Evolutionary conservation across 2,797 vertebrate genomes (phyloP), one percentile per base, ranked within the genome.

Genomic region (Scyliorhinus canicula): DNA sequence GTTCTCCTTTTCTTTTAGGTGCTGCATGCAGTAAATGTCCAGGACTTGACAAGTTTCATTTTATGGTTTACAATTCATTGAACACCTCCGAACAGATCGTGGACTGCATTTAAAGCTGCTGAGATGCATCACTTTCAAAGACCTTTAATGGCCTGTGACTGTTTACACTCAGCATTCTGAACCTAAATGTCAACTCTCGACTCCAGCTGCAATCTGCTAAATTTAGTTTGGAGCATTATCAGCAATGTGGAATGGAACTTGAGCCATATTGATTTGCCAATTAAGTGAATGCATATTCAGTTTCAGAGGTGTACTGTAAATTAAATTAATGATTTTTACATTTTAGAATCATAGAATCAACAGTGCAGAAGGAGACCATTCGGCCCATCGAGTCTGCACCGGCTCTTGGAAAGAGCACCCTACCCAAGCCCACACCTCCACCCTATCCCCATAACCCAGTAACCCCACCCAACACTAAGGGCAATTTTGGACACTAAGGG

Each of bases 21-120:
- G 98, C 99, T 40, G 98, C 99, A 0, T 99, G 99, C 96, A 98
- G 98, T 97, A 99, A 97, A 97, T 95, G 96, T 95, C 96, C 97
- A 9, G 97, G 96, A 86, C 97, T 99, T 95, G 96, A 97, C n/a
- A 97, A 98, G 95, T 99, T 99, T 96, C 97, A 96, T 95, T 99
- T 97, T 96, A 98, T 98, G 97, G 98, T 98, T 96, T 98, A 97
- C 74, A 98, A 97, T 96, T 95, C 97, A 0, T 95, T 97, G 93
- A 71, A 71, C 40, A 97, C 98, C 0, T 95, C 97, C 50, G 96
- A 98, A 74, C 97, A 98, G 95, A 97, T 96, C 95, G 98, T 99
- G 35, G 97, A 98, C 95, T 99, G 99, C 95, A 97, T 99, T 96
- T 99, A 97, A 97, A 95, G 35, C 63, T 94, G 50, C 47, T 74